Evolutionary conservation across 2,113 vertebrate genomes (phyloP), one percentile per base, ranked within the genome.

Genomic region (Perccottus glenii): DNA sequence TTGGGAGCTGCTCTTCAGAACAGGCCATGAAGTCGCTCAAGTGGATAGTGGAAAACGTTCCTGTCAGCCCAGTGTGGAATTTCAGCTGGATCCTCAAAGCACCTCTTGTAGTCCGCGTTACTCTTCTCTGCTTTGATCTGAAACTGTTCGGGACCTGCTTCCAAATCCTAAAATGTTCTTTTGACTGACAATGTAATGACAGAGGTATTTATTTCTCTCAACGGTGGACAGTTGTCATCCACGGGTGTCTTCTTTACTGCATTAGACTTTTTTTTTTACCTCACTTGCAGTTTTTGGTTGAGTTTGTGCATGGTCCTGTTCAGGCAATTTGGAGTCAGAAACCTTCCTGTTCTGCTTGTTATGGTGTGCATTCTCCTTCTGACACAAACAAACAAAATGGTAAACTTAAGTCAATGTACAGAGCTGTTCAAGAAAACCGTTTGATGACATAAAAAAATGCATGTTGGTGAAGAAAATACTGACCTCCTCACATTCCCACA

Each of bases 401-500:
- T 27, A 3, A 27, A 27, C 19, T 27, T 27, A 27, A 27, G 19
- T 27, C 19, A 27, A 27, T 27, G 19, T 27, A 27, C 19, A 27
- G 19, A 27, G 1, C 19, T 27, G 19, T 27, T 27, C 3, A 27
- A 27, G 19, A 27, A 27, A 27, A 27, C 3, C 19, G 19, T 27
- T 27, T 27, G 19, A 27, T 27, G 19, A 27, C 19, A 27, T 27
- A 3, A 27, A 3, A 3, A 35, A 55, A 11, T 12, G 11, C 6
- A n/a, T n/a, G 1, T n/a, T 2, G n/a, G 0, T 55, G 12, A 36
- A 14, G 27, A 4, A 5, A 27, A 35, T 19, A 74, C 94, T 88
- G 64, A 98, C 97, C 96, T 96, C 93, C 19, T 88, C 80, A 44
- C 90, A 92, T 80, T 96, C 94, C 93, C 94, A 96, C 73, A 89